A percentile compares a stretch with the other conserved stretches of the same genome.
phyloP scores from a whole-genome alignment of 23 tunicate genomes.

The Botrylloides violaceus region DNA sequence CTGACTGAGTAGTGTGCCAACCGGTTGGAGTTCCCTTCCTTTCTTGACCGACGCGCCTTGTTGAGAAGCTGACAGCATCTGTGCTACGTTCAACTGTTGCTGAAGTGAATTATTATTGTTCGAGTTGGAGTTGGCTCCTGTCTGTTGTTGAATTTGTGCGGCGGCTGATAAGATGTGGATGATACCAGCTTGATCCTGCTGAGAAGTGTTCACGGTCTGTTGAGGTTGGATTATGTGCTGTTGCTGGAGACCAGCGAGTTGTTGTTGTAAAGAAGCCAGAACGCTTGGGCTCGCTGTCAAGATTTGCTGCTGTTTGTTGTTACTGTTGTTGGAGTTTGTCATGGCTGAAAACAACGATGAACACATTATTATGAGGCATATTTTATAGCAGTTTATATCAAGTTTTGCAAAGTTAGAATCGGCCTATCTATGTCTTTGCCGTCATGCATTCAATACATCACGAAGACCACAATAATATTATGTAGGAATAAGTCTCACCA shows the following conservation, averaged over 20 bases:
- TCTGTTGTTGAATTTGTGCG: slow-evolving; percentile 78
- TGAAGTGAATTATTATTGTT: slow-evolving; percentile 25
- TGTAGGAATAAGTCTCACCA: too few species aligned
- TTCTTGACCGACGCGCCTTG: not conserved
- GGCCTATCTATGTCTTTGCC: too few species aligned
- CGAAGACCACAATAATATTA: too few species aligned
- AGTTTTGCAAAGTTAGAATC: too few species aligned
- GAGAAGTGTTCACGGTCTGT: slow-evolving; percentile 3
- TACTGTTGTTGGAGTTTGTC: slow-evolving; percentile 48
- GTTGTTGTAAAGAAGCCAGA: slow-evolving; percentile 58
- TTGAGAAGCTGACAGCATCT: slow-evolving; percentile 59
- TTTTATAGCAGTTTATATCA: too few species aligned
- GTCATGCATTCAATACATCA: too few species aligned
- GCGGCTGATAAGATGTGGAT: slow-evolving; percentile 94
- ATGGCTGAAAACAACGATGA: not conserved
- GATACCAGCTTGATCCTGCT: slow-evolving; percentile 63
- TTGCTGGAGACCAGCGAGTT: slow-evolving; percentile 52
- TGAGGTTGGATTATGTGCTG: slow-evolving; percentile 32
- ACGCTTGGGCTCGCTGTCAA: slow-evolving; percentile 30
- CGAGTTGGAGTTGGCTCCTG: slow-evolving; percentile 15
- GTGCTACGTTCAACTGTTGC: slow-evolving; percentile 63
- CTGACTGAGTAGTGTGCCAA: slow-evolving; percentile 69
- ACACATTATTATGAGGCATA: too few species aligned
- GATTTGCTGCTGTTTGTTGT: slow-evolving; percentile 47
- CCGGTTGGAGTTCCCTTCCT: slow-evolving; percentile 84